Base-by-base conservation (phyloP, 64 coral and sea anemone genomes). In the Pocillopora verrucosa region DNA sequence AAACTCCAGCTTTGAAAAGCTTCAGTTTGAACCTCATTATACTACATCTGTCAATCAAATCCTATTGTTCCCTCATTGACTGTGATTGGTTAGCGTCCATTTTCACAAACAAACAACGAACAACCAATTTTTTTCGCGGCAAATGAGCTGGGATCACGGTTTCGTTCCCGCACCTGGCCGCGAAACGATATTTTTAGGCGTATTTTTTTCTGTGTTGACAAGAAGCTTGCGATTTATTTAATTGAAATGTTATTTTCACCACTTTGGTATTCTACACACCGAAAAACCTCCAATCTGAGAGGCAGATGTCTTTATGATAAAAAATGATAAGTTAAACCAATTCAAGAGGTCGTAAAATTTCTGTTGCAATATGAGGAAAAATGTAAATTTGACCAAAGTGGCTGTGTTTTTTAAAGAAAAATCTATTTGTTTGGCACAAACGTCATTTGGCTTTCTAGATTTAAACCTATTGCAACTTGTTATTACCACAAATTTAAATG, bases 21-120 rank as follows among this genome's bases (percentile, higher is more conserved):
- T 59, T 76, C 61, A 25, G 65, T 51, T 87, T 87, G 74, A 77
- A 60, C 26, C 77, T 80, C 65, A 92, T 92, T 92, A 87, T 87
- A 64, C 62, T 62, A 76, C 61, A 87, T 59, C 84, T 92, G 90
- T 92, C 90, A 92, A 92, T 92, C 90, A 92, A 13, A 65, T 13
- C 12, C 74, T 73, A 92, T 92, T 92, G 90, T 92, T 73, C 30
- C 37, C 13, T 38, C 67, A n/a, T 86, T 14, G 13, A 78, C 19
- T 10, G 57, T 92, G 82, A 92, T 92, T 92, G 90, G 90, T 26
- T 87, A 34, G 16, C 41, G 77, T 16, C 35, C 36, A 73, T 83
- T 87, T 86, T 73, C 24, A 74, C 75, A 73, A 92, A 92, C 84
- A 92, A 91, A 91, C 73, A 91, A 19, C 22, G 65, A 45, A 36